Evolutionary conservation across 2,113 vertebrate genomes (phyloP), one percentile per base, ranked within the genome.

Genomic region (Lophochroa leadbeateri): DNA sequence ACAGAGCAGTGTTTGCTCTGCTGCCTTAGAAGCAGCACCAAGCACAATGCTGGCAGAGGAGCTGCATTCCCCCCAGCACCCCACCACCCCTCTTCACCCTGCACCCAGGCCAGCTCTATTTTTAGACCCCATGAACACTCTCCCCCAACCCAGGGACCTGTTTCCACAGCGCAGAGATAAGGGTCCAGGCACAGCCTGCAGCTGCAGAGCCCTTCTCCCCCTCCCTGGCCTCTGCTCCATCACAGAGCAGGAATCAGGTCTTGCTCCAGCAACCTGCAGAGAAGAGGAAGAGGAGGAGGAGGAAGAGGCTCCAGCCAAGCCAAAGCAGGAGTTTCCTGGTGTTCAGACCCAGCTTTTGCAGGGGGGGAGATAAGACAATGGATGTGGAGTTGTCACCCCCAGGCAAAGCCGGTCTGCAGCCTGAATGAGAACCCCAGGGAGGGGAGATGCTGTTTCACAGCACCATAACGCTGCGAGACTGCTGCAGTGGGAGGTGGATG

Each of bases 291-390:
- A 93, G 39, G 76, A 93, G 60, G 72, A 80, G 43, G 39, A 91
- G 75, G 84, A 96, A 85, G 50, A 87, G 47, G 33, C 60, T 46
- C 68, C 0, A 2, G 55, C 83, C 77, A 88, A 86, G 61, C 39
- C 46, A 75, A 53, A 47, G 72, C 65, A 52, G 82, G 69, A 92
- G 65, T 89, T 97, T 96, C 92, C 95, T 46, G 88, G 25, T 57
- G 75, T 35, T 52, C 3, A 90, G 53, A 77, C 17, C 3, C 50
- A 49, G 46, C 58, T 86, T 77, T 81, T 37, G 33, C 47, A 44
- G 43, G 9, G 7, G 33, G 16, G 85, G 11, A 82, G 61, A 84
- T 29, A 55, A 87, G 49, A 82, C 27, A 60, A 70, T 0, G 17
- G 25, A 57, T 2, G 1, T 4, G 44, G 44, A 24, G 5, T 14